Conservation (phyloP, 2,888 invertebrate species). For the Papilio demoleus region DNA sequence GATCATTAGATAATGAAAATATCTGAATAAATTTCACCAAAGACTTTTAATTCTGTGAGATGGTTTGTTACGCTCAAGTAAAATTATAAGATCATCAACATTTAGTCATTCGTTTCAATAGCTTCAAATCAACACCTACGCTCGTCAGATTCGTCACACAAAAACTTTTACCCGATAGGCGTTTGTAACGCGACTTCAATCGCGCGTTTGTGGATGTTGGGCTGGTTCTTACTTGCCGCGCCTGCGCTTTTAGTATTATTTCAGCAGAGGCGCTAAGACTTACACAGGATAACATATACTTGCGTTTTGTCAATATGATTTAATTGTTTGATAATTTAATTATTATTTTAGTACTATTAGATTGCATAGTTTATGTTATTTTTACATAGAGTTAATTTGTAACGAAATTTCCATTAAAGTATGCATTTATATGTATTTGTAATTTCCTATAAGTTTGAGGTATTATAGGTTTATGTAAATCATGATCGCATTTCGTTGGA, state of each 20-base stretch:
- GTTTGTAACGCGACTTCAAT: constrained; percentile 20
- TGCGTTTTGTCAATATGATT: not conserved
- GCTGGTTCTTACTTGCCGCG: constrained; percentile 3
- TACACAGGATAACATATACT: constrained; percentile 1
- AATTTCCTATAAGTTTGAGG: too few relatives aligned
- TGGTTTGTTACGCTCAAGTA: constrained; percentile 1
- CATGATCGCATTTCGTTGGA: too few relatives aligned
- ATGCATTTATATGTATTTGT: too few relatives aligned
- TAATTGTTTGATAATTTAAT: not conserved
- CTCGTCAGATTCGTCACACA: constrained; percentile 27
- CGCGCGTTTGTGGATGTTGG: constrained; percentile 10
- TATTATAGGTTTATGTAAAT: too few relatives aligned
- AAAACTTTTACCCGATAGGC: constrained; percentile 8
- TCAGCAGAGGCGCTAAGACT: constrained; percentile 19
- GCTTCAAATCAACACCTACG: constrained; percentile 25
- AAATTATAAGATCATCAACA: not conserved
- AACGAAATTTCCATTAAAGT: too few relatives aligned
- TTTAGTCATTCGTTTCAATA: constrained; percentile 20
- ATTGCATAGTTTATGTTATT: too few relatives aligned
- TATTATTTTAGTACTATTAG: not conserved
- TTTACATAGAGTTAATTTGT: too few relatives aligned
- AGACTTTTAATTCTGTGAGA: not conserved
- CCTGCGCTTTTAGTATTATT: not conserved
- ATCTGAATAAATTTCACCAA: not conserved
- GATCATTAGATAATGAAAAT: not conserved